phyloP scores from a whole-genome alignment of 1,140 invertebrate genomes.

The Agrypnia vestita region DNA sequence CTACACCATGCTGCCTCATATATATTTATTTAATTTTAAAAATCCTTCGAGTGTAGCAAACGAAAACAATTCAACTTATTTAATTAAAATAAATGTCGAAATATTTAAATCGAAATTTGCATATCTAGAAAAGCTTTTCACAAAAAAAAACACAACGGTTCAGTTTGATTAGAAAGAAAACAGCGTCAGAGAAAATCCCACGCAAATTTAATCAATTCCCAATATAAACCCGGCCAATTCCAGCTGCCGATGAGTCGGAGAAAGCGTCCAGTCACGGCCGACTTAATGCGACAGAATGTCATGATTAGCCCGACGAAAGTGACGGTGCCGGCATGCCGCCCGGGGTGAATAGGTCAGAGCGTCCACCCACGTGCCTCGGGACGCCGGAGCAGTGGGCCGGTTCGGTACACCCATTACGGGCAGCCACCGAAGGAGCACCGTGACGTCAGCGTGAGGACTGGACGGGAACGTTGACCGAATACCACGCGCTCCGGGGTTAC shows the following conservation, averaged over 20 bases:
- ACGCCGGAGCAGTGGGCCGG: not conserved
- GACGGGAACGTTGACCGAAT: not conserved
- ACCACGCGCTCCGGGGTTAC: not conserved
- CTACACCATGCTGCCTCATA: too few species aligned
- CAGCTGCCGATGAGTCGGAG: too few species aligned
- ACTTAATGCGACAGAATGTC: conserved; percentile 2
- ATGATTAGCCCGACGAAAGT: conserved; percentile 12
- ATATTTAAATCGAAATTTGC: too few species aligned
- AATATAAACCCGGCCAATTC: too few species aligned
- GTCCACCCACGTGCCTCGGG: not conserved
- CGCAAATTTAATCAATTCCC: not conserved
- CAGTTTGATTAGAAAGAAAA: too few species aligned
- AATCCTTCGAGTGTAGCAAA: too few species aligned
- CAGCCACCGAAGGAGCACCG: not conserved
- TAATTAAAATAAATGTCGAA: too few species aligned
- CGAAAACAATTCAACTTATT: too few species aligned
- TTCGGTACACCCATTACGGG: not conserved
- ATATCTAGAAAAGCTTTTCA: too few species aligned
- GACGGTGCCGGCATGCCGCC: not conserved
- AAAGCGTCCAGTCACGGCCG: not conserved
- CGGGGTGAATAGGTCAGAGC: conserved; percentile 1
- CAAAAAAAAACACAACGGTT: too few species aligned
- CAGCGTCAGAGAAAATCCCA: not conserved
- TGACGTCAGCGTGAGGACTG: not conserved
- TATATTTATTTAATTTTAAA: too few species aligned